Evolutionary conservation across 2,797 vertebrate species (phyloP).

Genomic region (Gobionotothen gibberifrons): DNA sequence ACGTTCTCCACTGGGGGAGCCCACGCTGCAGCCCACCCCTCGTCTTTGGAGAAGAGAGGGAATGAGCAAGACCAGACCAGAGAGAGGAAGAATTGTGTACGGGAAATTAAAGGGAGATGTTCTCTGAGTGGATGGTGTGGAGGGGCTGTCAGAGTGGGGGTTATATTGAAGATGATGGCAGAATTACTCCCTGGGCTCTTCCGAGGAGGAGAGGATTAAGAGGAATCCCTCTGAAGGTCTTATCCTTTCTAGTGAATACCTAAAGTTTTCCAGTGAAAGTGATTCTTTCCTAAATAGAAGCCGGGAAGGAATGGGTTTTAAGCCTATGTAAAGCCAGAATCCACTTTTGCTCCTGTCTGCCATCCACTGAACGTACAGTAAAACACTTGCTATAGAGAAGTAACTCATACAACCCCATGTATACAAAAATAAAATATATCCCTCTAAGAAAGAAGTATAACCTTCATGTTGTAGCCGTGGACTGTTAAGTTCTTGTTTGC

Average conservation of each 20-base stretch:
- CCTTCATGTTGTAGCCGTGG: not conserved
- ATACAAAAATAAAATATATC: too few relatives aligned
- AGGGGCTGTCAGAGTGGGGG: slow-evolving; percentile 23
- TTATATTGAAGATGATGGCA: slow-evolving; percentile 51
- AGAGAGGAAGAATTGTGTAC: slow-evolving; percentile 21
- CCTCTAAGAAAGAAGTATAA: not conserved
- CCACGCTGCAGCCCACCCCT: slow-evolving; percentile 36
- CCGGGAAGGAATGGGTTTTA: too few relatives aligned
- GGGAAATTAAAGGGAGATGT: slow-evolving; percentile 52
- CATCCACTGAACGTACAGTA: too few relatives aligned
- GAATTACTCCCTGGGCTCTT: slow-evolving; percentile 55
- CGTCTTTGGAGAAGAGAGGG: slow-evolving; percentile 30
- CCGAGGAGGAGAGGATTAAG: slow-evolving; percentile 61
- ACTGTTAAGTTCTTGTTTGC: not conserved
- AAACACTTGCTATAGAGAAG: too few relatives aligned
- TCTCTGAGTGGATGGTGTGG: slow-evolving; percentile 33
- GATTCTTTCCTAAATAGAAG: too few relatives aligned
- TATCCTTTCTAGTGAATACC: slow-evolving; percentile 32
- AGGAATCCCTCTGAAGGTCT: slow-evolving; percentile 65
- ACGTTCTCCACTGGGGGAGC: slow-evolving; percentile 53
- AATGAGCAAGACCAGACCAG: slow-evolving; percentile 5
- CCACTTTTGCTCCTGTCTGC: not conserved
- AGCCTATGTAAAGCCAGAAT: not conserved
- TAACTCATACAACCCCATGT: too few relatives aligned
- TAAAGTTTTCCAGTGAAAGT: slow-evolving; percentile 19